Conservation (phyloP, 2,797 vertebrate genomes). For the Potorous gilbertii region DNA sequence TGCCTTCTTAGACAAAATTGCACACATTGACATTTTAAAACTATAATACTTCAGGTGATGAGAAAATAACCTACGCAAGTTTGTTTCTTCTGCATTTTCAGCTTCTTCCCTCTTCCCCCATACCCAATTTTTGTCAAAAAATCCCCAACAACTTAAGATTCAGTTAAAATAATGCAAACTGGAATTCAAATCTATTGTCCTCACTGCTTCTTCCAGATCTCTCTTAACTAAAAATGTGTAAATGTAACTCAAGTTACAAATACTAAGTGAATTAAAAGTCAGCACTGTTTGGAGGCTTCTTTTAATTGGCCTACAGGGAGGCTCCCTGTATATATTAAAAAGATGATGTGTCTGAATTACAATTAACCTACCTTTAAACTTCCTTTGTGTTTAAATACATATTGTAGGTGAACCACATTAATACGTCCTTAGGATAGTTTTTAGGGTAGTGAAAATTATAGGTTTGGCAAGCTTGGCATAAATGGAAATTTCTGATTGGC, state of each 20-base stretch:
- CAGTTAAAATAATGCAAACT: constrained; percentile 74
- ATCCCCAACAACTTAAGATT: constrained; percentile 77
- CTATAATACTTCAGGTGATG: constrained; percentile 77
- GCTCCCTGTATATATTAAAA: constrained; percentile 84
- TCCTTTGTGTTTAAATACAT: constrained; percentile 75
- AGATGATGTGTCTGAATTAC: constrained; percentile 80
- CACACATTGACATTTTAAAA: constrained; percentile 82
- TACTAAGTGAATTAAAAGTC: constrained; percentile 81
- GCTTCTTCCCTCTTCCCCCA: constrained; percentile 23
- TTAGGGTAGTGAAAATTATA: constrained; percentile 80
- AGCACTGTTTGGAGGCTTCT: constrained; percentile 82
- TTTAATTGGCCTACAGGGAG: constrained; percentile 86
- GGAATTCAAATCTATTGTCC: constrained; percentile 76
- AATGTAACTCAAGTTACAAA: constrained; percentile 81
- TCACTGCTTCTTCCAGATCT: constrained; percentile 68
- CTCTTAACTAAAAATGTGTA: constrained; percentile 80
- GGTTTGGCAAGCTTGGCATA: constrained; percentile 57
- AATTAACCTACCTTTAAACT: constrained; percentile 80
- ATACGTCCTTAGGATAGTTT: constrained; percentile 75
- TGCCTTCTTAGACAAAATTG: constrained; percentile 83
- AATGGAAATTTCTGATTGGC: constrained; percentile 80
- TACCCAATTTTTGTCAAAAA: background rate
- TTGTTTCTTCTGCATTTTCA: constrained; percentile 67
- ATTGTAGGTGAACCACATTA: constrained; percentile 74
- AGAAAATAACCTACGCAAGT: constrained; percentile 81